Evolutionary conservation across 2,797 vertebrate species (phyloP).

Genomic region (Geotrypetes seraphini): DNA sequence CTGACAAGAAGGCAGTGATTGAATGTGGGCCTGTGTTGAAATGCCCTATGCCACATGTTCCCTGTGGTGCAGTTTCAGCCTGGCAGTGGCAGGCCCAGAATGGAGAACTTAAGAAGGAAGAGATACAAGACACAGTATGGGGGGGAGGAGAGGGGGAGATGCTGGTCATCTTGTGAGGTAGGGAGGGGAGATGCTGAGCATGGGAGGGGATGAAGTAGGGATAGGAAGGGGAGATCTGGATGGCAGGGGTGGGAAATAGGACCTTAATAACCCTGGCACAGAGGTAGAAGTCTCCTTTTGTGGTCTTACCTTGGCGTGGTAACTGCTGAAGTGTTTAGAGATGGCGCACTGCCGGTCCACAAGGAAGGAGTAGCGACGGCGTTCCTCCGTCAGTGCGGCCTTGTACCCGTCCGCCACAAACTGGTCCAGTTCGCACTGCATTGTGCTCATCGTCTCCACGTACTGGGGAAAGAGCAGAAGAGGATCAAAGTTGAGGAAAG

Average conservation of each 20-base stretch:
- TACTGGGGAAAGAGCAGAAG: constrained; percentile 55
- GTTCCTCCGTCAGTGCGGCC: constrained; percentile 71
- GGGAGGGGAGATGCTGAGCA: constrained; percentile 35
- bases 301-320: constrained; percentile 67
- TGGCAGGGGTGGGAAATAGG: constrained; percentile 43
- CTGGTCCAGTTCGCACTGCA: constrained; percentile 66
- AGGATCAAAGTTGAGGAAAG: neutral
- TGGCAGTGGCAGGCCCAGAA: too few species aligned
- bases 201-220: constrained; percentile 28
- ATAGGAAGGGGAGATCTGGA: neutral
- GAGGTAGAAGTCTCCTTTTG: too few species aligned
- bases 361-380: constrained; percentile 73
- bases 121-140: too few species aligned
- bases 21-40: too few species aligned
- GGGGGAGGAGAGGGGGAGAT: too few species aligned
- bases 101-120: too few species aligned
- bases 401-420: constrained; percentile 71
- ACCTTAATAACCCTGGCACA: constrained; percentile 12
- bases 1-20: too few species aligned
- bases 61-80: too few species aligned
- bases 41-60: too few species aligned
- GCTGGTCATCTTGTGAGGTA: too few species aligned
- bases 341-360: constrained; percentile 77
- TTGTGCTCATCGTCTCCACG: constrained; percentile 75
- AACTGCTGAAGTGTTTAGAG: constrained; percentile 71